phyloP scores from a whole-genome alignment of 2,113 vertebrate species.

The Odontesthes bonariensis region DNA sequence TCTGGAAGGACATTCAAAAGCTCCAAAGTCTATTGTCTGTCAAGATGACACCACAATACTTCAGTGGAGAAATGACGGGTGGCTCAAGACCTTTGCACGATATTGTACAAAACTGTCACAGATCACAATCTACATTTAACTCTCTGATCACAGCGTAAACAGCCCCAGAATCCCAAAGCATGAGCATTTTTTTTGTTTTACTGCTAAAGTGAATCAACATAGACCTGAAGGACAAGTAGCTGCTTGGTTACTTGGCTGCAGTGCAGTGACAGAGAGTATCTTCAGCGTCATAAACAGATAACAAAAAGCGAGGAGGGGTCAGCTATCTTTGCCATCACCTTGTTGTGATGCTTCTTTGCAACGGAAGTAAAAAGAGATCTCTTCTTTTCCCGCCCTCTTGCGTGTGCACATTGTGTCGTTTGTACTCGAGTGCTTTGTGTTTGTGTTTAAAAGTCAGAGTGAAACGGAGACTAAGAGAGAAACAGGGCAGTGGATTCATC shows the following conservation, averaged over 20 bases:
- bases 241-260: background rate
- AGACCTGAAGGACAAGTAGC: background rate
- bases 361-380: background rate
- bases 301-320: background rate
- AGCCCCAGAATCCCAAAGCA: background rate
- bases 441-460: constrained; percentile 1
- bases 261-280: background rate
- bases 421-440: background rate
- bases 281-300: background rate
- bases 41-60: too few relatives aligned
- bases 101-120: too few relatives aligned
- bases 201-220: background rate
- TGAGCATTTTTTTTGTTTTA: background rate
- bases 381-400: background rate
- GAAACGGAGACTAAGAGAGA: constrained; percentile 8
- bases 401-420: background rate
- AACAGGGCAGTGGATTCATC: constrained; percentile 1
- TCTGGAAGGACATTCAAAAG: too few relatives aligned
- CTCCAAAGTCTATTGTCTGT: too few relatives aligned
- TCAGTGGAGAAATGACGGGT: too few relatives aligned
- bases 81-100: too few relatives aligned
- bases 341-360: background rate
- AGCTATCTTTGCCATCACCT: constrained; percentile 16
- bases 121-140: background rate
- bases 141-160: background rate